Conservation (phyloP, 2,113 vertebrate species). For the Ictalurus punctatus region DNA sequence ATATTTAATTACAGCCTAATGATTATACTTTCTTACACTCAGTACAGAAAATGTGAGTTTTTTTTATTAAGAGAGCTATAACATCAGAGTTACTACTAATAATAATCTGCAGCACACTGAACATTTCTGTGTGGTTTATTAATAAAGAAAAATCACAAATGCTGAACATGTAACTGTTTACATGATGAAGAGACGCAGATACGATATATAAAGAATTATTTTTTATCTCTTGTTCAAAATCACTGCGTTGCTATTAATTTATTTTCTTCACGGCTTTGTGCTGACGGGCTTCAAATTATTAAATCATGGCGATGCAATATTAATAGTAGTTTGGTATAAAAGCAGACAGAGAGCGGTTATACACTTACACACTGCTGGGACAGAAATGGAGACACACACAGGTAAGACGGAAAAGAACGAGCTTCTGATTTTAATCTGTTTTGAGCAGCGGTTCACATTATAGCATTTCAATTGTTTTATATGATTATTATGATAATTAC, state of each 20-base stretch:
- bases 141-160: neutral
- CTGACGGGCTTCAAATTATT: slow-evolving; percentile 81
- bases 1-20: neutral
- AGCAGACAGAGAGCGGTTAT: neutral
- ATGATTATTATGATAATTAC: slow-evolving; percentile 67
- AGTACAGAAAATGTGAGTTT: neutral
- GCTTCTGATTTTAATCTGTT: neutral
- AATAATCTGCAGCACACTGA: neutral
- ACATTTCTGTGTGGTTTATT: neutral
- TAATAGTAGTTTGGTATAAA: slow-evolving; percentile 71
- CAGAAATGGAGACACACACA: slow-evolving; percentile 2
- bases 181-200: slow-evolving; percentile 67
- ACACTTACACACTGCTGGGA: neutral
- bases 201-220: slow-evolving; percentile 10
- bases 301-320: slow-evolving; percentile 85
- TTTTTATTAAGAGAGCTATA: too few species aligned
- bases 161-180: neutral
- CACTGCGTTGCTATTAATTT: neutral
- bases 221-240: neutral
- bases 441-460: neutral
- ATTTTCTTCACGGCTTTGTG: slow-evolving; percentile 75
- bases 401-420: neutral
- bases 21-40: neutral
- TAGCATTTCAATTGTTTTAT: too few species aligned
- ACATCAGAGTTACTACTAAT: too few species aligned